phyloP scores from a whole-genome alignment of 2,797 vertebrate species.

The Bucorvus abyssinicus region DNA sequence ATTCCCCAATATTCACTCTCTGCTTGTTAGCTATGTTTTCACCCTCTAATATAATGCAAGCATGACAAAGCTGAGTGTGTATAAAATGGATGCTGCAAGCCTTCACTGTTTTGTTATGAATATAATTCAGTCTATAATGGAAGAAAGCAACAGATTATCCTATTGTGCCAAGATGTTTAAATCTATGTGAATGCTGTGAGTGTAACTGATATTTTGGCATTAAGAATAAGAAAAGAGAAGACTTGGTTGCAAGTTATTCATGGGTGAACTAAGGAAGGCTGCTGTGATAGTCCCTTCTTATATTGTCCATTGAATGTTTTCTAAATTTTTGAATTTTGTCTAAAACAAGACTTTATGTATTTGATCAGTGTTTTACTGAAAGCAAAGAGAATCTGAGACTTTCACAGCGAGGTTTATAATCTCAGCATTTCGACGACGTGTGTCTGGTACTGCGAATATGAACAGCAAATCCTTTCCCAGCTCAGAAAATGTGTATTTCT shows the following conservation, averaged over 20 bases:
- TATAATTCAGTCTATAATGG: constrained; percentile 5
- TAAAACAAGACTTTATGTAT: neutral
- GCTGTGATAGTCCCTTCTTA: neutral
- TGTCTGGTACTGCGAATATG: neutral
- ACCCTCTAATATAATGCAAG: neutral
- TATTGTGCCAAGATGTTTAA: constrained; percentile 1
- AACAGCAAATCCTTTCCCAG: neutral
- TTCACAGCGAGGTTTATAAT: neutral
- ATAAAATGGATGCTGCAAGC: neutral
- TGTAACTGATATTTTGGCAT: neutral
- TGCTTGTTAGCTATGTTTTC: neutral
- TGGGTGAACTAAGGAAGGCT: neutral
- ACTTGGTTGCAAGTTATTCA: neutral
- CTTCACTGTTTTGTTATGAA: neutral
- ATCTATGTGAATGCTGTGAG: neutral
- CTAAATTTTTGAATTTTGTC: neutral
- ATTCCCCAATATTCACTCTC: neutral
- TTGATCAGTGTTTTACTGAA: neutral
- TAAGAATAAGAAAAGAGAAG: neutral
- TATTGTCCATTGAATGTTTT: neutral
- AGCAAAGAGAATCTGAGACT: neutral
- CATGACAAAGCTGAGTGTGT: neutral
- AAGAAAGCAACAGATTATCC: constrained; percentile 1
- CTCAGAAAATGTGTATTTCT: neutral
- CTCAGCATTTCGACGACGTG: neutral